Evolutionary conservation across 2,797 vertebrate species (phyloP).

Genomic region (Myoxocephalus aenaeus): DNA sequence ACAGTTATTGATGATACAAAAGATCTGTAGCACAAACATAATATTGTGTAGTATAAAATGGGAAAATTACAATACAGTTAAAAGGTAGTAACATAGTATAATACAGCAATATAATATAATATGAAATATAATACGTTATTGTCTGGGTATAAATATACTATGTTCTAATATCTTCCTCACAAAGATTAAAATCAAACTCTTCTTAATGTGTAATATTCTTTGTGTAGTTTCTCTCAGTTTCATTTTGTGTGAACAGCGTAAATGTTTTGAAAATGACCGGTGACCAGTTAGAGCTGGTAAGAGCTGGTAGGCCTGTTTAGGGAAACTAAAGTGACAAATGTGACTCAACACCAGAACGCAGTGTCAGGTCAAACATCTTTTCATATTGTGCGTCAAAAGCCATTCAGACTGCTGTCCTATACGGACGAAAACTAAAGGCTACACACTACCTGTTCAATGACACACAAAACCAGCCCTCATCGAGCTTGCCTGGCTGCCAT

Average conservation of each 20-base stretch:
- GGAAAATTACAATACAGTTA: background rate
- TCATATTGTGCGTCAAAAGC: slow-evolving; percentile 3
- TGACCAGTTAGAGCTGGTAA: background rate
- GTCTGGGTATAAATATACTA: background rate
- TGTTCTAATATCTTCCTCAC: background rate
- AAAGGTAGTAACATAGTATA: background rate
- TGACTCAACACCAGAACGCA: background rate
- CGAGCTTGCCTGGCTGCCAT: slow-evolving; percentile 23
- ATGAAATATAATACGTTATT: background rate
- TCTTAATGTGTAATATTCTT: background rate
- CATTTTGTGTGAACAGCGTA: background rate
- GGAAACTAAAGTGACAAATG: background rate
- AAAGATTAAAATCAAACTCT: background rate
- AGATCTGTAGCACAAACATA: background rate
- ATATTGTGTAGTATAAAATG: background rate
- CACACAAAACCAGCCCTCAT: slow-evolving; percentile 61
- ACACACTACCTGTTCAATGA: slow-evolving; percentile 74
- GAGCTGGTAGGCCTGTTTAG: background rate
- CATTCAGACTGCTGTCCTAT: slow-evolving; percentile 20
- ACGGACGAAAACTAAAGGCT: background rate
- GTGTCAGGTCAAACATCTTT: background rate
- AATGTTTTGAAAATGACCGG: background rate
- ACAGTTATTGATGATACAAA: background rate
- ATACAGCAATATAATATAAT: background rate
- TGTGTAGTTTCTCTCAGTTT: background rate